Percentiles rank a stretch among this genome's conserved stretches.
Evolutionary conservation across 2,113 vertebrate species (phyloP).

Genomic region (Anarhynchus alexandrinus): DNA sequence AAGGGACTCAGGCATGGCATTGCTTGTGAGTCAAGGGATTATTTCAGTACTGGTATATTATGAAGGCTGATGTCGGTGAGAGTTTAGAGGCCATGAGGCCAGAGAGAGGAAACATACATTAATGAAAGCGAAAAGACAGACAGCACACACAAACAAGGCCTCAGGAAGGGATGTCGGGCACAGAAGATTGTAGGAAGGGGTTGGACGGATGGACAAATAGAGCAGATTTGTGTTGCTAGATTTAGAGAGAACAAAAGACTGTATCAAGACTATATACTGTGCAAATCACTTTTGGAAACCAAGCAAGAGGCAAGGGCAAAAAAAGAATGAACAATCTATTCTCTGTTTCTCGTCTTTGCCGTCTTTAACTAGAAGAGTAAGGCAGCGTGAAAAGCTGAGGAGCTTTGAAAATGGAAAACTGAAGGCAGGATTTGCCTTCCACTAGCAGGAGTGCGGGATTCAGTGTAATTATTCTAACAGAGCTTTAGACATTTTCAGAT

Average conservation of each 20-base stretch:
- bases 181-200: not conserved
- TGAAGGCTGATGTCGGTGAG: not conserved
- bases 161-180: not conserved
- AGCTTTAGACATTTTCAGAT: not conserved
- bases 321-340: not conserved
- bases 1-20: not conserved
- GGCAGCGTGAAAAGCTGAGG: not conserved
- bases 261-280: not conserved
- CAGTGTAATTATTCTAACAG: not conserved
- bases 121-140: not conserved
- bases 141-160: not conserved
- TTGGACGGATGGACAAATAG: not conserved
- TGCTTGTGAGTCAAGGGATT: not conserved
- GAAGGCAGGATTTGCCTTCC: not conserved
- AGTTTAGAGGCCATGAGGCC: not conserved
- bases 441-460: not conserved
- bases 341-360: not conserved
- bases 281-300: not conserved
- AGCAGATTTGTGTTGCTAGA: not conserved
- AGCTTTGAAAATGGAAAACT: not conserved
- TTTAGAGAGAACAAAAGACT: not conserved
- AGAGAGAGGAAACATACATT: not conserved
- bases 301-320: not conserved
- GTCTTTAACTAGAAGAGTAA: not conserved
- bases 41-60: not conserved